phyloP scores from a whole-genome alignment of 2,888 invertebrate species.

The Andrena chrysosceles region DNA sequence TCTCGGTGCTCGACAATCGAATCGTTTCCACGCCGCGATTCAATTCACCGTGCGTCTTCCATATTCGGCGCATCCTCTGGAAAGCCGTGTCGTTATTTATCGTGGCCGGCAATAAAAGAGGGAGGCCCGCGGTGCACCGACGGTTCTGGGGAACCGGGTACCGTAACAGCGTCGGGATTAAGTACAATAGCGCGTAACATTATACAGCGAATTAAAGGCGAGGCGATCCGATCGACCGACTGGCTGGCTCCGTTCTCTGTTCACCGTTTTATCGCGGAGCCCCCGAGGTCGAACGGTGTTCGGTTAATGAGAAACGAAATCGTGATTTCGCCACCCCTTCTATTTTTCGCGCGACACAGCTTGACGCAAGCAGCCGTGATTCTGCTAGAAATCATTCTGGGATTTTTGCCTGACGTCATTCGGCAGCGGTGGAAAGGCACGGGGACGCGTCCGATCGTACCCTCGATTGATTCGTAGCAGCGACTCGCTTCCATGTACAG shows the following conservation, averaged over 20 bases:
- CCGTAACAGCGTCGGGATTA: constrained; percentile 65
- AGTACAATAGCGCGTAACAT: constrained; percentile 68
- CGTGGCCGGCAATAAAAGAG: constrained; percentile 36
- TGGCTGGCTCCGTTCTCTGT: not conserved
- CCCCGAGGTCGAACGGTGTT: constrained; percentile 25
- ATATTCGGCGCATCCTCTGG: constrained; percentile 42
- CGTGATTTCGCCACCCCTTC: constrained; percentile 36
- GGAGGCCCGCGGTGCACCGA: not conserved
- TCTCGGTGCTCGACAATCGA: not conserved
- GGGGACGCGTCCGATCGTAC: not conserved
- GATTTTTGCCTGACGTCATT: constrained; percentile 49
- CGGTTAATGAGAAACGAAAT: constrained; percentile 54
- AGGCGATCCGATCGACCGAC: constrained; percentile 40
- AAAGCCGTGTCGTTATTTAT: constrained; percentile 37
- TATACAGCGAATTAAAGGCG: constrained; percentile 62
- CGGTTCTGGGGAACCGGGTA: constrained; percentile 46
- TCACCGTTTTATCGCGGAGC: not conserved
- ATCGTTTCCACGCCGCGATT: constrained; percentile 20
- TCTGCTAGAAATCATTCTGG: constrained; percentile 8
- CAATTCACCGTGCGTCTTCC: constrained; percentile 43
- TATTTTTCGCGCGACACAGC: constrained; percentile 7
- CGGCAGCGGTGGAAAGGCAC: not conserved
- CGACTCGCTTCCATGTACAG: too few species aligned
- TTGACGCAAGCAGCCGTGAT: constrained; percentile 31
- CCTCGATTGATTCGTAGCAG: too few species aligned